Evolutionary conservation across 2,888 invertebrate species (phyloP).

Genomic region (Hypena proboscidalis): DNA sequence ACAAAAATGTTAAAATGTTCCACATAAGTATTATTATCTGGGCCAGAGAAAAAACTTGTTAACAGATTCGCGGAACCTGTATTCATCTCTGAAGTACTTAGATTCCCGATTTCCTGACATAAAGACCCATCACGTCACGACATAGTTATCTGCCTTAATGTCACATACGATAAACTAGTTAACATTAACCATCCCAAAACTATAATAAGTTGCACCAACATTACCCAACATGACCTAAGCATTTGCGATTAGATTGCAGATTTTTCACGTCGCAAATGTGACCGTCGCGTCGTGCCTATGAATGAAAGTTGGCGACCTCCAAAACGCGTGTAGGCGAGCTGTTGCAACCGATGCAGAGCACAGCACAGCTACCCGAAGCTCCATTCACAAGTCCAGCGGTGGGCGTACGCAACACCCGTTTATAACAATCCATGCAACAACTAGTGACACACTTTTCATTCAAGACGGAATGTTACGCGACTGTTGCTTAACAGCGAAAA

Average conservation of each 20-base stretch:
- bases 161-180: too few species aligned
- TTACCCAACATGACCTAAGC: conserved; percentile 29
- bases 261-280: conserved; percentile 49
- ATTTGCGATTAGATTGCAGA: conserved; percentile 45
- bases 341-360: conserved; percentile 62
- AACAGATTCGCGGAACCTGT: too few species aligned
- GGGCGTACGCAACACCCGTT: conserved; percentile 64
- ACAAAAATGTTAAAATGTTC: too few species aligned
- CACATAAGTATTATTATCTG: too few species aligned
- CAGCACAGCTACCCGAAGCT: conserved; percentile 41
- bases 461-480: conserved; percentile 44
- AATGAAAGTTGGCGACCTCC: conserved; percentile 85
- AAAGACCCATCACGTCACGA: too few species aligned
- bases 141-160: too few species aligned
- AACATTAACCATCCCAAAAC: neutral
- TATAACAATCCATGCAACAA: conserved; percentile 58
- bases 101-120: too few species aligned
- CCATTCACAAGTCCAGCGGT: conserved; percentile 73
- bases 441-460: conserved; percentile 49
- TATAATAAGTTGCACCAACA: conserved; percentile 18
- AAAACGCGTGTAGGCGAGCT: conserved; percentile 72
- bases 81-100: too few species aligned
- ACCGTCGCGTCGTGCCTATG: conserved; percentile 58
- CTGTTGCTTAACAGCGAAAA: conserved; percentile 41
- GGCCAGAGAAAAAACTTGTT: too few species aligned